phyloP scores from a whole-genome alignment of 2,888 invertebrate species.

The Metacarcinus magister region DNA sequence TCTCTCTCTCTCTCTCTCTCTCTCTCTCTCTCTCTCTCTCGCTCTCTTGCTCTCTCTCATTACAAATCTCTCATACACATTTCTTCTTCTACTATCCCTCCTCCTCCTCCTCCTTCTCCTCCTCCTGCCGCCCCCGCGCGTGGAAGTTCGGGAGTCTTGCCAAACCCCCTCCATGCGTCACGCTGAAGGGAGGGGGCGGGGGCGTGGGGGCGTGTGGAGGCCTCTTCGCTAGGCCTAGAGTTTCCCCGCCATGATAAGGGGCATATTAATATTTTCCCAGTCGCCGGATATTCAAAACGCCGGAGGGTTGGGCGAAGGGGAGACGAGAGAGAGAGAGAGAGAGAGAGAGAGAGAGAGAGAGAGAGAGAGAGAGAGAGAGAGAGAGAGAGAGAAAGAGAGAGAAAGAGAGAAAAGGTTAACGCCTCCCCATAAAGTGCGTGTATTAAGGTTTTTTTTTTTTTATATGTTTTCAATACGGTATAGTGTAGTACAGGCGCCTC shows the following conservation, averaged over 20 bases:
- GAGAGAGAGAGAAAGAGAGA: not conserved
- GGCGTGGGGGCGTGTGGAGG: not conserved
- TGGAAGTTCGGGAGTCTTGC: not conserved
- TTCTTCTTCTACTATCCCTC: not conserved
- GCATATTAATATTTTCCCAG: constrained; percentile 61
- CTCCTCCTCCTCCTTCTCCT: not conserved
- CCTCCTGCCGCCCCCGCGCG: not conserved
- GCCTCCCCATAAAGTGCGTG: not conserved
- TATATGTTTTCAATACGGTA: constrained; percentile 26
- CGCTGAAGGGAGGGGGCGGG: not conserved
- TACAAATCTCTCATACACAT: not conserved
- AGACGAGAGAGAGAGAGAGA: not conserved
- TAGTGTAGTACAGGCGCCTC: constrained; percentile 1
- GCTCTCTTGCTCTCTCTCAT: no score
- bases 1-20: constrained; percentile 33
- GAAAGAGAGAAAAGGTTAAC: not conserved
- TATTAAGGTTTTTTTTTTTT: not conserved
- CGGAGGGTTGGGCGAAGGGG: not conserved
- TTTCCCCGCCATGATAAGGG: constrained; percentile 26
- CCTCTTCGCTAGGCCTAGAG: not conserved
- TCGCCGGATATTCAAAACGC: constrained; percentile 42
- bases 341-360: no score
- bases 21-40: no score
- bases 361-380: no score
- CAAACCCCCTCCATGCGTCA: not conserved